Conservation (phyloP, 2,888 invertebrate species). For the Limnephilus marmoratus region DNA sequence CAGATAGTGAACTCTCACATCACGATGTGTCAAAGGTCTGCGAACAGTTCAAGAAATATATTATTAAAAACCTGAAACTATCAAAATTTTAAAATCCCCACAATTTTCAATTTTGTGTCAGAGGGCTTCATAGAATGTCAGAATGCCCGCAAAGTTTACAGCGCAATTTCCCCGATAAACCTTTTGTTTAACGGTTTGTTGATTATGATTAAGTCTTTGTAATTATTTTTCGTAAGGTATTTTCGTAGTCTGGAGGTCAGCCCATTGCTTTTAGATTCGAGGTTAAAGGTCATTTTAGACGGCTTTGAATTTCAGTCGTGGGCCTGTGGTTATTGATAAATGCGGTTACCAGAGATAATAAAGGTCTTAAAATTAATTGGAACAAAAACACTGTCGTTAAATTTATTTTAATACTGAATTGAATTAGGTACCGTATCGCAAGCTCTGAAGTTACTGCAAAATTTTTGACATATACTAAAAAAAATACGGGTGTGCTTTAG, state of each 20-base stretch:
- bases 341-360: neutral
- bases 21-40: too few species aligned
- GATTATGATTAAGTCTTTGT: neutral
- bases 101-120: too few species aligned
- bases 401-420: neutral
- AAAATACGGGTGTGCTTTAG: too few species aligned
- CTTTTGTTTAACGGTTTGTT: neutral
- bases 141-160: neutral
- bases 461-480: neutral
- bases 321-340: neutral
- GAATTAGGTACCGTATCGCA: neutral
- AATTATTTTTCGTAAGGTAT: neutral
- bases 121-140: neutral
- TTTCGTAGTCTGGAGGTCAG: neutral
- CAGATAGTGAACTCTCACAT: too few species aligned
- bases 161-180: neutral
- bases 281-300: neutral
- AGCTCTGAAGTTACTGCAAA: neutral
- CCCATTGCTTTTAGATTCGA: neutral
- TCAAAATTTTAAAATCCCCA: too few species aligned
- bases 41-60: too few species aligned
- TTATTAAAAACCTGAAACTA: too few species aligned
- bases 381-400: neutral
- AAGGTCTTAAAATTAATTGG: neutral
- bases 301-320: neutral